A percentile compares a stretch with the other conserved stretches of the same genome.
phyloP scores from a whole-genome alignment of 1,140 invertebrate species.

The Elymnias hypermnestra region DNA sequence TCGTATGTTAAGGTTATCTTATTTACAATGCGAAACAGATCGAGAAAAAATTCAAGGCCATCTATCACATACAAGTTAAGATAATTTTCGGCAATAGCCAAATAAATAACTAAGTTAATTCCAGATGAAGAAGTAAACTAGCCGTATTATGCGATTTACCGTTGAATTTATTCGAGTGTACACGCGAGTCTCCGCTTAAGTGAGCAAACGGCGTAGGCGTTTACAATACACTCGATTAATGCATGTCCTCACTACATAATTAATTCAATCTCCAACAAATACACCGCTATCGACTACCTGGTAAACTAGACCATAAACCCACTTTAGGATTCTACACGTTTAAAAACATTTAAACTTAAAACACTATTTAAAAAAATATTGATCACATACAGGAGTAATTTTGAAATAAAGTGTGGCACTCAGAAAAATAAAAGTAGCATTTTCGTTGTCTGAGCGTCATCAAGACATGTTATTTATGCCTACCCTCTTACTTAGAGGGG shows the following conservation, averaged over 20 bases:
- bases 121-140: constrained; percentile 52
- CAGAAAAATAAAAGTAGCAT: constrained; percentile 49
- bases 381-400: constrained; percentile 60
- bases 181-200: constrained; percentile 59
- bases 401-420: constrained; percentile 64
- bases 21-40: constrained; percentile 64
- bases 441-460: constrained; percentile 42
- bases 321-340: constrained; percentile 26
- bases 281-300: constrained; percentile 42
- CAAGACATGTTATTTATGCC: constrained; percentile 67
- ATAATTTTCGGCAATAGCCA: constrained; percentile 66
- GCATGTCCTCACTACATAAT: constrained; percentile 53
- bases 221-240: constrained; percentile 42
- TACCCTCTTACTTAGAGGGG: constrained; percentile 59
- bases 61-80: constrained; percentile 64
- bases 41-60: constrained; percentile 59
- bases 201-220: constrained; percentile 63
- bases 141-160: constrained; percentile 56
- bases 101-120: constrained; percentile 53
- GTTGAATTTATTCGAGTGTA: constrained; percentile 62
- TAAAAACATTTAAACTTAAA: constrained; percentile 42
- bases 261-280: constrained; percentile 54
- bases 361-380: constrained; percentile 50
- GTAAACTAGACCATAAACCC: constrained; percentile 37
- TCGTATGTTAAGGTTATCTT: constrained; percentile 57